Evolutionary conservation across 1,140 invertebrate species (phyloP).

Genomic region (Eurosta solidaginis): DNA sequence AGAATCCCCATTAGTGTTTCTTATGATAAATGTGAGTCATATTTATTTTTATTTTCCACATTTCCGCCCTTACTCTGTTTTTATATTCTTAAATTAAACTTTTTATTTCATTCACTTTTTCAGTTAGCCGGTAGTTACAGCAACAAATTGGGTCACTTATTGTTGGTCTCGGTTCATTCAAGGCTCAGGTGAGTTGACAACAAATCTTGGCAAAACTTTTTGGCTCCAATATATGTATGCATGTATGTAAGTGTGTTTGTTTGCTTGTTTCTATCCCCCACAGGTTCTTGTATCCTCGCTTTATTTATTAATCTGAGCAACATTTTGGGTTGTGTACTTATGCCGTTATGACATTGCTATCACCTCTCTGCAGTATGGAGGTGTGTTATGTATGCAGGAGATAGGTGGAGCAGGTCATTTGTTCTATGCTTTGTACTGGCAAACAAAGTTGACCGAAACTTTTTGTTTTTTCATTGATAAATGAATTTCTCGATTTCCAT

Average conservation of each 20-base stretch:
- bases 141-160: slow-evolving; percentile 3
- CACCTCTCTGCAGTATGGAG: too few species aligned
- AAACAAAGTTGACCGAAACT: background rate
- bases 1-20: background rate
- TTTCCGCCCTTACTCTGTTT: background rate
- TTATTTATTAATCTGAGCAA: background rate
- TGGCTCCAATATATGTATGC: background rate
- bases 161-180: background rate
- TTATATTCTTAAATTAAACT: background rate
- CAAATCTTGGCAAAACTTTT: slow-evolving; percentile 6
- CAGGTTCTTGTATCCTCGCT: too few species aligned
- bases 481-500: background rate
- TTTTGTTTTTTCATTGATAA: background rate
- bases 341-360: too few species aligned
- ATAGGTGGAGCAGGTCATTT: too few species aligned
- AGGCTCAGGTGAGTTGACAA: slow-evolving; percentile 4
- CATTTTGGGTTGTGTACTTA: background rate
- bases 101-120: background rate
- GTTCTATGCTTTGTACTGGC: slow-evolving; percentile 5
- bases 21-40: background rate
- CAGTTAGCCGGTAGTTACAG: background rate
- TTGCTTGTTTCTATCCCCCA: background rate
- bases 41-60: background rate
- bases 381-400: too few species aligned
- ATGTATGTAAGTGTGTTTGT: background rate